Conservation (phyloP, 2,888 invertebrate species). For the Heliothis peltigera region DNA sequence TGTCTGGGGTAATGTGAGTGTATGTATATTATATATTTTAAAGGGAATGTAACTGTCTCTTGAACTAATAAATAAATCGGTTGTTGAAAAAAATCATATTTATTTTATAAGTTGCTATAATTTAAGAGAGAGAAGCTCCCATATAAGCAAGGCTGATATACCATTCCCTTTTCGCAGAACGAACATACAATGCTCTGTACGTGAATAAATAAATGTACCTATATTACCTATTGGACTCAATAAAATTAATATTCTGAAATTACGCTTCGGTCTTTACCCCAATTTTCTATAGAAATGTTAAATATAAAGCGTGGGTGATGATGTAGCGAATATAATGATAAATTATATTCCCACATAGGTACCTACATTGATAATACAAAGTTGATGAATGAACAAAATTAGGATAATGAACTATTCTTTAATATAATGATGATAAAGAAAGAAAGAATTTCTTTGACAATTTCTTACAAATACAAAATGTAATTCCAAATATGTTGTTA, state of each 20-base stretch:
- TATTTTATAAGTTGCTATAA: too few species aligned
- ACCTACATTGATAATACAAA: slow-evolving; percentile 9
- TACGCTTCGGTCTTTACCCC: slow-evolving; percentile 1
- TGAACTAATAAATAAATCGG: too few species aligned
- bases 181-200: too few species aligned
- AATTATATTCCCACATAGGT: slow-evolving; percentile 23
- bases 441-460: neutral
- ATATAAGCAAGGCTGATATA: too few species aligned
- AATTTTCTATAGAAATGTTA: slow-evolving; percentile 35
- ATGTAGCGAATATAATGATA: slow-evolving; percentile 45
- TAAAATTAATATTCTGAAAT: slow-evolving; percentile 20
- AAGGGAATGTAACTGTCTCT: too few species aligned
- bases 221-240: neutral
- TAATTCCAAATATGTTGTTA: neutral
- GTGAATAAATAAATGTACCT: neutral
- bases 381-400: slow-evolving; percentile 23
- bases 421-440: neutral
- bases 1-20: too few species aligned
- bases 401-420: slow-evolving; percentile 23
- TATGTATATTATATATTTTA: too few species aligned
- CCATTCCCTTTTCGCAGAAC: too few species aligned
- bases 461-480: slow-evolving; percentile 1
- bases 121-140: too few species aligned
- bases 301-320: slow-evolving; percentile 28
- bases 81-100: too few species aligned